Base-by-base conservation (phyloP, 2,797 vertebrate species). In the Brachyrhaphis roseni region DNA sequence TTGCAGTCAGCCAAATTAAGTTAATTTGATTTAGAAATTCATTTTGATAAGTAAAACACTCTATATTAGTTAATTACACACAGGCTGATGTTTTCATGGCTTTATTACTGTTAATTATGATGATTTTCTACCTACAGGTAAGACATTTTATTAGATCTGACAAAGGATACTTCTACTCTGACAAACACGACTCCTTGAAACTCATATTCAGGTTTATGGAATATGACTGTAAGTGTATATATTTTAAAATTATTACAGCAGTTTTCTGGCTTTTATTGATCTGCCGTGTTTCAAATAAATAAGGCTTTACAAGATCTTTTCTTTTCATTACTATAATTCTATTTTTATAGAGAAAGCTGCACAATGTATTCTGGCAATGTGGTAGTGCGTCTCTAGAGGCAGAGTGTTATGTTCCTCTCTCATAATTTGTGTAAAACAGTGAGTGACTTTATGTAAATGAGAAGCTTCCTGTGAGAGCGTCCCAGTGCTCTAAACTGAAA, bases 391-490 rank as follows among this genome's bases (percentile, higher is more conserved):
- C 36, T 77, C 47, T 1, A 41, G 64, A 70, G 28, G 34, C 23
- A 12, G 12, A 34, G 36, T 31, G 66, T 78, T 53, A 45, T 55
- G 36, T 71, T 71, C 47, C 49, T 43, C 36, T 18, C 66, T 71
- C 66, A 55, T 70, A 53, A 70, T 55, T 57, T 71, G 49, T 12
- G 49, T 55, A 2, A 31, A 71, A 41, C n/a, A 51, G 26, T 43
- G 41, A 31, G 76, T 53, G 66, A 71, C 64, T 78, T 78, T 34
- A 71, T 72, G 49, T 43, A 71, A 78, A 78, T 78, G 36, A 55
- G 39, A n/a, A 39, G 15, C 20, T 41, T 55, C 49, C 36, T 41
- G 11, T 64, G 18, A 36, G 36, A 51, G 70, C 66, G 2, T 75
- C 53, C 15, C 12, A 11, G n/a, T 74, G 26, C 73, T 57, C 20